Evolutionary conservation across 2,113 vertebrate species (phyloP), one percentile per base, ranked within the genome.

Genomic region (Atractosteus spatula): DNA sequence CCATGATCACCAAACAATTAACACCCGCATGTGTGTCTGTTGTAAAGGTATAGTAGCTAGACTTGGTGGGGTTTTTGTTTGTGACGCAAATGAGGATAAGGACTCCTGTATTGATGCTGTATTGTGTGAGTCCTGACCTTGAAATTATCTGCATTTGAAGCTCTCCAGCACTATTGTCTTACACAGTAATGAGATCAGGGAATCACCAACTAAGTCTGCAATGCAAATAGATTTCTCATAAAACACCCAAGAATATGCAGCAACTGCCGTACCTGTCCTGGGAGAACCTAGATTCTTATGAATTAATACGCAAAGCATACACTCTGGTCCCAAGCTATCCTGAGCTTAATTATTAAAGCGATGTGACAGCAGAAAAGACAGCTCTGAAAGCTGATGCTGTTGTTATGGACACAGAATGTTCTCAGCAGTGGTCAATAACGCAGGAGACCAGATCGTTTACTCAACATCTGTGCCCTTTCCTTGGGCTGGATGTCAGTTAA

Each of bases 31-130:
- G 69, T 56, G 63, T 73, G 73, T 73, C 62, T 81, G 72, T 81
- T 80, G 85, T 83, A 87, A 89, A 87, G 80, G 57, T 73, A 72
- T 74, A 76, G 65, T 54, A 81, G 55, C 70, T 86, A 80, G 69
- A 74, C 74, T 81, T 3, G 11, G 69, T 64, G 70, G 75, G 45
- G 72, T 65, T 69, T 79, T 79, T 84, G 78, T 77, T 82, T 72
- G 41, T 51, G 47, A 64, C 14, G 41, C 12, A 41, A 16, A 41
- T 12, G 42, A 44, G 54, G 41, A 41, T 16, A 74, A 66, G 70
- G 29, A 13, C 59, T 69, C 55, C 6, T 47, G 63, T 62, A 29
- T 75, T 62, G 64, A 61, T 65, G 51, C 17, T 77, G 62, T 16
- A 72, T 70, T 76, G 77, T 71, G 61, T 78, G 63, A 68, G 62